A percentile compares a stretch with the other conserved stretches of the same genome.
Conservation (phyloP, 2,797 vertebrate genomes). For the Rhyacichthys aspro region DNA sequence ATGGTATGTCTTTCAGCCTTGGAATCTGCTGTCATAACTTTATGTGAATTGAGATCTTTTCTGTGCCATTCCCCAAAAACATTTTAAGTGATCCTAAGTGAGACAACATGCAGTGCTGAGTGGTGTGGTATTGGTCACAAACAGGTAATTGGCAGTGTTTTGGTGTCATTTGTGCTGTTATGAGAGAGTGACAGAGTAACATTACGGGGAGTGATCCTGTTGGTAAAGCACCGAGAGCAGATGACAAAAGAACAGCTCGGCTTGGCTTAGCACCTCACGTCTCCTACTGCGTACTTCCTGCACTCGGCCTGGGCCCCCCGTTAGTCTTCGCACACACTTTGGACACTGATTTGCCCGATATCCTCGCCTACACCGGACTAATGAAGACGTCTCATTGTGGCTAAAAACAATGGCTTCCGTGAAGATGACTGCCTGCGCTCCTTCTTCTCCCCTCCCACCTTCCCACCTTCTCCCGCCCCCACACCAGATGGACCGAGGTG, state of each 20-base stretch:
- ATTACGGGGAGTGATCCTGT: slow-evolving; percentile 48
- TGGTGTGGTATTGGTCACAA: slow-evolving; percentile 16
- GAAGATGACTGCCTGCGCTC: slow-evolving; percentile 67
- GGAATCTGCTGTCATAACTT: too few relatives aligned
- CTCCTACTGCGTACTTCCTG: slow-evolving; percentile 53
- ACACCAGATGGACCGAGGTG: slow-evolving; percentile 82
- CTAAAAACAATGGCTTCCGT: slow-evolving; percentile 78
- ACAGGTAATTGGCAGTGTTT: slow-evolving; percentile 21
- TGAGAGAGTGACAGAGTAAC: slow-evolving; percentile 52
- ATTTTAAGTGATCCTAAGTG: slow-evolving; percentile 22
- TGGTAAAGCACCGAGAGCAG: slow-evolving; percentile 55
- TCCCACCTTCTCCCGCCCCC: slow-evolving; percentile 72
- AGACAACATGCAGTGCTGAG: slow-evolving; percentile 48
- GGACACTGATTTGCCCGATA: slow-evolving; percentile 56
- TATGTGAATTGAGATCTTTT: too few relatives aligned
- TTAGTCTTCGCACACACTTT: slow-evolving; percentile 53
- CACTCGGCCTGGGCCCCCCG: slow-evolving; percentile 36
- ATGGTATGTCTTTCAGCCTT: too few relatives aligned
- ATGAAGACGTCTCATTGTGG: slow-evolving; percentile 82
- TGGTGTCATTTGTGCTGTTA: slow-evolving; percentile 26
- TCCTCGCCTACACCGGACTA: slow-evolving; percentile 73
- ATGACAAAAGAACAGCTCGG: slow-evolving; percentile 77
- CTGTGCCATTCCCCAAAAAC: not conserved
- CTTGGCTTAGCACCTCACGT: slow-evolving; percentile 72
- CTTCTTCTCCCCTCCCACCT: slow-evolving; percentile 53